phyloP scores from a whole-genome alignment of 2,888 invertebrate genomes.

The Drosophila kuntzei region DNA sequence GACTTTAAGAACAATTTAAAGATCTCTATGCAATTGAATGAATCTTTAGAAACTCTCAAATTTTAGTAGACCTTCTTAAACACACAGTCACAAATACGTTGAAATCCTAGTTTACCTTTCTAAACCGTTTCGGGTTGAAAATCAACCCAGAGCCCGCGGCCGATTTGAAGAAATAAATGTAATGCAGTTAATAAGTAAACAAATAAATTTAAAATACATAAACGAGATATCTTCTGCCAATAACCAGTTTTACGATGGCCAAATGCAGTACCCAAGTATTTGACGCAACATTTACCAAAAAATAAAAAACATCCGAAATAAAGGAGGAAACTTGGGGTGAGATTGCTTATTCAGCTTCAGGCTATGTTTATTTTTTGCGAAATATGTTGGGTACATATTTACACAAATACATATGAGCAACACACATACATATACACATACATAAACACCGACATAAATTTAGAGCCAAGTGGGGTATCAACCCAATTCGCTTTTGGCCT shows the following conservation, averaged over 20 bases:
- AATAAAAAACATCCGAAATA: conserved; percentile 19
- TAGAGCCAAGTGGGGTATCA: conserved; percentile 39
- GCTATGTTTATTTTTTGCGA: conserved; percentile 77
- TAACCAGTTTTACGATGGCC: conserved; percentile 10
- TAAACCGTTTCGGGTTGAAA: conserved; percentile 9
- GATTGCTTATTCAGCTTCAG: conserved; percentile 61
- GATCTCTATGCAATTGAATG: background rate
- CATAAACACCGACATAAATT: conserved; percentile 12
- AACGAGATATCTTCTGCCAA: conserved; percentile 26
- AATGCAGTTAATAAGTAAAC: conserved; percentile 82
- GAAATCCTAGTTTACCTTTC: conserved; percentile 31
- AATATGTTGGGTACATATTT: conserved; percentile 79
- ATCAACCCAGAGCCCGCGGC: conserved; percentile 57
- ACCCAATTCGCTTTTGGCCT: background rate
- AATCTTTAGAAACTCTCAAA: background rate
- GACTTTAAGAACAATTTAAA: conserved; percentile 8
- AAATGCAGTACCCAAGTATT: conserved; percentile 33
- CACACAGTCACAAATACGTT: background rate
- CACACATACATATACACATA: conserved; percentile 22
- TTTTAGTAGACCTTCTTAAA: background rate
- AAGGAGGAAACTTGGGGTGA: conserved; percentile 13
- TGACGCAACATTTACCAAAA: conserved; percentile 40
- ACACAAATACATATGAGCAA: conserved; percentile 73
- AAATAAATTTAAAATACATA: conserved; percentile 79
- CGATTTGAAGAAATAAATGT: conserved; percentile 62